Percentiles rank a stretch among this genome's conserved stretches.
Evolutionary conservation across 1,140 invertebrate genomes (phyloP).

Genomic region (Ceratina japonica): DNA sequence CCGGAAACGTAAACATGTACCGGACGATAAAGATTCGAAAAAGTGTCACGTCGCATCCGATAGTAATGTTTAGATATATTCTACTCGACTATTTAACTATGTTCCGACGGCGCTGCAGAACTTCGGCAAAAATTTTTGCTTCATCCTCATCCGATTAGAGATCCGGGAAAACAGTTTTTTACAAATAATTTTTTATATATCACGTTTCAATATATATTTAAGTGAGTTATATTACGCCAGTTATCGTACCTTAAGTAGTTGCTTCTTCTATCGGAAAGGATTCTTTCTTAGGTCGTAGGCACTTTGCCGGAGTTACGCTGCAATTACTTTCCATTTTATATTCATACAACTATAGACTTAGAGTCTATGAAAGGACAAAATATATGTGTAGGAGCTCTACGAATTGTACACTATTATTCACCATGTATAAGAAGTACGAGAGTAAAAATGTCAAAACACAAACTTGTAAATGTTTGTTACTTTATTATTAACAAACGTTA

Average conservation of each 20-base stretch:
- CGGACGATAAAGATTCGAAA: constrained; percentile 62
- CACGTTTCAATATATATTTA: too few species aligned
- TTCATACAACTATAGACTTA: constrained; percentile 15
- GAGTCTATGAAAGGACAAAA: constrained; percentile 29
- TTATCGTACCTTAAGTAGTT: too few species aligned
- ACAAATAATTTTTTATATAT: too few species aligned
- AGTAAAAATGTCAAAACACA: constrained; percentile 17
- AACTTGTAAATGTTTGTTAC: background rate
- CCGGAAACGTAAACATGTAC: constrained; percentile 74
- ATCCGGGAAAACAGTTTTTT: too few species aligned
- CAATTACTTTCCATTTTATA: constrained; percentile 36
- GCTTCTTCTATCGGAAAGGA: background rate
- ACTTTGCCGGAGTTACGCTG: constrained; percentile 18
- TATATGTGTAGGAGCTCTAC: constrained; percentile 15
- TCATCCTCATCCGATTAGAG: too few species aligned
- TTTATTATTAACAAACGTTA: too few species aligned
- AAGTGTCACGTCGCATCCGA: constrained; percentile 68
- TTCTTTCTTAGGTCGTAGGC: background rate
- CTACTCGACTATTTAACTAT: constrained; percentile 34
- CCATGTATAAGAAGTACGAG: background rate
- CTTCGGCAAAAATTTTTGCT: constrained; percentile 6
- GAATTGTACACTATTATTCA: constrained; percentile 15
- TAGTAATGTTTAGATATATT: constrained; percentile 61
- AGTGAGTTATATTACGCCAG: too few species aligned
- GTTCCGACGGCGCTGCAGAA: constrained; percentile 4